Evolutionary conservation across 2,113 vertebrate genomes (phyloP).

Genomic region (Anas platyrhynchos): DNA sequence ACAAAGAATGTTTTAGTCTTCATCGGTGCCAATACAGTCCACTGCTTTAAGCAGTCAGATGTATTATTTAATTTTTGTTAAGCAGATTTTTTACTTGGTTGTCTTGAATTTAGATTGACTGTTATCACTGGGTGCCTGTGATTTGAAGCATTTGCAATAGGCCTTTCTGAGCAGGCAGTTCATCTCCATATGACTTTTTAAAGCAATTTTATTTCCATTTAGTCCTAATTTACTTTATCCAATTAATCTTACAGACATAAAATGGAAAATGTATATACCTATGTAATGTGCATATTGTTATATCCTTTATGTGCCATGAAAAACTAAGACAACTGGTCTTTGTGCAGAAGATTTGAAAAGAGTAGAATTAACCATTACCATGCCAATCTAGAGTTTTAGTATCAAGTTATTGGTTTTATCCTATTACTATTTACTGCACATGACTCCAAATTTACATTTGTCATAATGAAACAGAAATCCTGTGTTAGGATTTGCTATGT

Average conservation of each 20-base stretch:
- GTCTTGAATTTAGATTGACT: neutral
- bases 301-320: neutral
- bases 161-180: neutral
- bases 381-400: neutral
- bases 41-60: neutral
- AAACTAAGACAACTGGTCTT: neutral
- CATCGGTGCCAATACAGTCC: neutral
- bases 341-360: neutral
- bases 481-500: neutral
- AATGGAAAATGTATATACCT: neutral
- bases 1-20: neutral
- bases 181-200: neutral
- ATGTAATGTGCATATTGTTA: neutral
- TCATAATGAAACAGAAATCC: neutral
- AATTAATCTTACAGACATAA: neutral
- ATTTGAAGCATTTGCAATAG: neutral
- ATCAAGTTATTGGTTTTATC: neutral
- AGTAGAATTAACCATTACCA: neutral
- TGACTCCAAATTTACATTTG: neutral
- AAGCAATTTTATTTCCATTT: neutral
- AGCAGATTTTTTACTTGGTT: neutral
- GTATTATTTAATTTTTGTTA: neutral
- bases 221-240: neutral
- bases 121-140: neutral
- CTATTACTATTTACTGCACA: neutral